Percentiles rank a stretch among this genome's conserved stretches.
phyloP scores from a whole-genome alignment of 2,113 vertebrate genomes.

The Rallus limicola region DNA sequence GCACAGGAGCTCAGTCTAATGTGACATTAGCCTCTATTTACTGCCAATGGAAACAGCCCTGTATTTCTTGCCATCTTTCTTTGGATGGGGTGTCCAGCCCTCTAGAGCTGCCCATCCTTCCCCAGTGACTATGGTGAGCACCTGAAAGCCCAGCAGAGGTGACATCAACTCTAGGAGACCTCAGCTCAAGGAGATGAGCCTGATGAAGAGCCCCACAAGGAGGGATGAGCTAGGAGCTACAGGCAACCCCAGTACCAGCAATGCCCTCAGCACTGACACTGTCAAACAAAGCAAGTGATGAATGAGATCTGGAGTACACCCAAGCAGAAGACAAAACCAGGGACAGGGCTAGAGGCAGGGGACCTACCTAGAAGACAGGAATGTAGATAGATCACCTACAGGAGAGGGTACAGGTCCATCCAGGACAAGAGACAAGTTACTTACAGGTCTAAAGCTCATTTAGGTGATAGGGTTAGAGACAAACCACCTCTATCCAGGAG shows the following conservation, averaged over 20 bases:
- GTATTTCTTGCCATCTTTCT: not conserved
- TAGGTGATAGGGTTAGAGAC: accelerated
- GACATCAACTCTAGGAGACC: not conserved
- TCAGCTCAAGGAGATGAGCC: not conserved
- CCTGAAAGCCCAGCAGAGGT: not conserved
- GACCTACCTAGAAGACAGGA: not conserved
- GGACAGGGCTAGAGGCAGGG: not conserved
- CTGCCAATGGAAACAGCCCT: not conserved
- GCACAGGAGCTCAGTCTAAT: not conserved
- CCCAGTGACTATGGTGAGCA: not conserved
- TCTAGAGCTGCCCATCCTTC: not conserved
- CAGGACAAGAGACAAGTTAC: accelerated
- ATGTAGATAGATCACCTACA: not conserved
- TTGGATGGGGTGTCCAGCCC: not conserved
- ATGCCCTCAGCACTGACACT: not conserved
- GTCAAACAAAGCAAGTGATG: not conserved
- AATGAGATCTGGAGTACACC: not conserved
- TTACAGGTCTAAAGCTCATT: accelerated
- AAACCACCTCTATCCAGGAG: not conserved
- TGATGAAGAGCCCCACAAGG: not conserved
- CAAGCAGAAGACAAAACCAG: not conserved
- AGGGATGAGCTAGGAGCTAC: no score
- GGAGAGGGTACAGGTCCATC: not conserved
- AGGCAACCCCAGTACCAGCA: no score
- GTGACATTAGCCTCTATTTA: not conserved